These are phyloP conservation scores for Carassius gibelio DNA, from an alignment of 2,113 vertebrate species.

Conservation along the genomic window DNA sequence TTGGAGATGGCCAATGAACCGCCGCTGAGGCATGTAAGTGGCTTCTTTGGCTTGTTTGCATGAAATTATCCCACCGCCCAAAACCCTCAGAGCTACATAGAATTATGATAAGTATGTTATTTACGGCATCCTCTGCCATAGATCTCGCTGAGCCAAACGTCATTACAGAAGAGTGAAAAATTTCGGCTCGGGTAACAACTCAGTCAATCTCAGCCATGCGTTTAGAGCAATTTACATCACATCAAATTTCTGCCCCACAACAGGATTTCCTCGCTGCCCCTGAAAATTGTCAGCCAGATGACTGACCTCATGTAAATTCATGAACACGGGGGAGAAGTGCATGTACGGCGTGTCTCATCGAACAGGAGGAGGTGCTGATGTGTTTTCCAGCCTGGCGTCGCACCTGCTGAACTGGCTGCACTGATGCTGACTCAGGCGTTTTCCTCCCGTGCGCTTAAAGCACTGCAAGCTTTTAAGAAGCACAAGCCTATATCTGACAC, in stretches of 20 bases:
- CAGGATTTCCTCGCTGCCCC: slow-evolving; percentile 57
- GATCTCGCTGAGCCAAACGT: slow-evolving; percentile 49
- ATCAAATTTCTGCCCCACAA: slow-evolving; percentile 67
- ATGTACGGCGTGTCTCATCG: slow-evolving; percentile 34
- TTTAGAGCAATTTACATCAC: slow-evolving; percentile 71
- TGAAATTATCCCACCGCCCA: slow-evolving; percentile 62
- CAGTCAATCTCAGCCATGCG: slow-evolving; percentile 54
- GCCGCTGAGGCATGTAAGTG: slow-evolving; percentile 68
- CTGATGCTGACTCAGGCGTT: slow-evolving; percentile 44
- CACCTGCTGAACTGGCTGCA: slow-evolving; percentile 58
- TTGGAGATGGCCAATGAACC: slow-evolving; percentile 67
- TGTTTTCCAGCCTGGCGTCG: slow-evolving; percentile 67
- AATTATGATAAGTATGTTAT: slow-evolving; percentile 62
- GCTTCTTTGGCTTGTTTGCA: slow-evolving; percentile 66
- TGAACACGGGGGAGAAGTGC: slow-evolving; percentile 50
- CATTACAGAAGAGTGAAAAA: slow-evolving; percentile 60
- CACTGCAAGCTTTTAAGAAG: slow-evolving; percentile 63
- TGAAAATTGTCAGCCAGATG: slow-evolving; percentile 44
- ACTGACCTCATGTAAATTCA: slow-evolving; percentile 50
- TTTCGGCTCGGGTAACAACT: slow-evolving; percentile 52
- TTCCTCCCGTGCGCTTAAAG: slow-evolving; percentile 29
- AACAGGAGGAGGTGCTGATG: slow-evolving; percentile 66
- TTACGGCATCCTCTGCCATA: slow-evolving; percentile 39
- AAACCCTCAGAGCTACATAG: slow-evolving; percentile 63
- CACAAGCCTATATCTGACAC: slow-evolving; percentile 45